These are phyloP conservation scores for Anthopleura sola DNA, from an alignment of 64 coral and sea anemone genomes.

Conservation along the genomic window DNA sequence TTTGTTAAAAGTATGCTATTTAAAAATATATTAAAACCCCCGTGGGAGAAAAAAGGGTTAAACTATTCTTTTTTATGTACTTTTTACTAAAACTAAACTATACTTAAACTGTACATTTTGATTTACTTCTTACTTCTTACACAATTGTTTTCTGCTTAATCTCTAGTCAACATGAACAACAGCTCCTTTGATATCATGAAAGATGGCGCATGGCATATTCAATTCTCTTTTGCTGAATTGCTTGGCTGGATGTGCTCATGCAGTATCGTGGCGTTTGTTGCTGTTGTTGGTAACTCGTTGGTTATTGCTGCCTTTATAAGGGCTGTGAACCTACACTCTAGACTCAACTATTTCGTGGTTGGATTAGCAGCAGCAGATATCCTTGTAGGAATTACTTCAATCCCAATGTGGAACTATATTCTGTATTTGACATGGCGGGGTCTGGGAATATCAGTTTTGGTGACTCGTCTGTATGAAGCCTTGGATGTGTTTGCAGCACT, in stretches of 20 bases:
- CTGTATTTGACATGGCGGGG: slow-evolving; percentile 1
- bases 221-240: slow-evolving; percentile 23
- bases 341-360: slow-evolving; percentile 43
- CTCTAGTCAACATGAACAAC: slow-evolving; percentile 6
- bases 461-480: slow-evolving; percentile 24
- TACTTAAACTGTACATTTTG: too few relatives aligned
- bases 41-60: too few relatives aligned
- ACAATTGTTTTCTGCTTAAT: neutral
- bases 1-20: too few relatives aligned
- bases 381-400: slow-evolving; percentile 22
- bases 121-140: neutral
- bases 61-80: too few relatives aligned
- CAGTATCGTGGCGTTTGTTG: slow-evolving; percentile 17
- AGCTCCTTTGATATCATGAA: neutral
- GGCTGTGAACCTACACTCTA: slow-evolving; percentile 3
- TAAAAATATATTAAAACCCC: too few relatives aligned
- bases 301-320: slow-evolving; percentile 44
- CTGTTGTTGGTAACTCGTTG: slow-evolving; percentile 35
- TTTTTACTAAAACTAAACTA: too few relatives aligned
- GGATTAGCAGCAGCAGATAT: slow-evolving; percentile 51
- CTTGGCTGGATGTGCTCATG: slow-evolving; percentile 31
- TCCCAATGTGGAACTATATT: slow-evolving; percentile 54
- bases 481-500: slow-evolving; percentile 48
- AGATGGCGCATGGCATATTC: slow-evolving; percentile 4
- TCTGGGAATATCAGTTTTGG: neutral